Conservation (phyloP, 1,140 invertebrate genomes). For the Drosophila kepulauana region DNA sequence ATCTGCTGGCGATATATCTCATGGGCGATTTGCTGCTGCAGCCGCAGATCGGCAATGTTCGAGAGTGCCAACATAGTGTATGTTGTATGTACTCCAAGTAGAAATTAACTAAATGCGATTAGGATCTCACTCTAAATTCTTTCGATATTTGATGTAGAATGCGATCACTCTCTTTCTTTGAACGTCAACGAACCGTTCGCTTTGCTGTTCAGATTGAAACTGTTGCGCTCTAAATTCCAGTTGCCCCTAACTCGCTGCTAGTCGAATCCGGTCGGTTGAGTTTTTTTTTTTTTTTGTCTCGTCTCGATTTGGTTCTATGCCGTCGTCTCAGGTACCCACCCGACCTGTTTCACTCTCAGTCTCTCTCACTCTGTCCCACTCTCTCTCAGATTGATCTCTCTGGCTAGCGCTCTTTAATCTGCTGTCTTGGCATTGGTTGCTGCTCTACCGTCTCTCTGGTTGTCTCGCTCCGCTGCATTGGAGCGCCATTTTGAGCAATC, state of each 20-base stretch:
- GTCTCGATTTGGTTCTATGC: conserved; percentile 24
- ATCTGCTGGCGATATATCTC: conserved; percentile 84
- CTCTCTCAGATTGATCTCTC: conserved; percentile 6
- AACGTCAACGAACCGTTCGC: conserved; percentile 57
- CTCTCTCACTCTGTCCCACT: conserved; percentile 20
- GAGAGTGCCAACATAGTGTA: conserved; percentile 70
- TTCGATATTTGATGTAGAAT: conserved; percentile 1
- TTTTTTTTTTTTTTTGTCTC: neutral
- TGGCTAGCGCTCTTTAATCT: conserved; percentile 30
- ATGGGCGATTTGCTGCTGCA: conserved; percentile 84
- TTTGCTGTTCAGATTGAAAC: conserved; percentile 67
- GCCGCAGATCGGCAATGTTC: conserved; percentile 79
- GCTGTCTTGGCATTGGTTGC: conserved; percentile 57
- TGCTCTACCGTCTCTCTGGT: conserved; percentile 21
- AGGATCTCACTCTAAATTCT: neutral
- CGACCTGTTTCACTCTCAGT: conserved; percentile 57
- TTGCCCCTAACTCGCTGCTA: conserved; percentile 56
- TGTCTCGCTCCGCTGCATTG: conserved; percentile 46
- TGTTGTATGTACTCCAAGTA: neutral
- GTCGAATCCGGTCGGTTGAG: conserved; percentile 68
- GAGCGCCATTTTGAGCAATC: conserved; percentile 65
- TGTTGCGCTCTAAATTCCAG: conserved; percentile 42
- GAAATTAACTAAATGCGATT: neutral
- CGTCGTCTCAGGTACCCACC: conserved; percentile 61
- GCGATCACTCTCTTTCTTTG: neutral